Base-by-base conservation (phyloP, 2,888 invertebrate genomes). In the Hydraecia micacea region DNA sequence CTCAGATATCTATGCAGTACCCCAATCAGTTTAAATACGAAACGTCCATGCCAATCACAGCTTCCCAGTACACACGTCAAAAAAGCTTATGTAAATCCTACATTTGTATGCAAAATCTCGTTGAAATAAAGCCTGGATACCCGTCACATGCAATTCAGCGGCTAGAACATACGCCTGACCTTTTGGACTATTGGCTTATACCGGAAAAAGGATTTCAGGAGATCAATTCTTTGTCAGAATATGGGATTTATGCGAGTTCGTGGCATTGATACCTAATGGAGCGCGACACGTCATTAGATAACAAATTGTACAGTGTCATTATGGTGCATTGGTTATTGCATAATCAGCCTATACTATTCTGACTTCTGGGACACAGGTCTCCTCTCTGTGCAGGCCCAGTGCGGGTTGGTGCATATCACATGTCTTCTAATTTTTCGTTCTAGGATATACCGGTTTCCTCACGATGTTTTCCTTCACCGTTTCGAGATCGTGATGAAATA, bases 121-220 rank as follows among this genome's bases (percentile, higher is more conserved):
- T 73, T 65, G 70, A 68, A 13, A 36, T 36, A 55, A 66, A 74
- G 36, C 66, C 55, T 72, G 21, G 3, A 70, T 15, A 15, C 6
- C 52, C 28, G 60, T 25, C 52, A 52, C 32, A 49, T 66, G 28
- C 28, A 63, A 73, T 84, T 71, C 18, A 63, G 70, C 15, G 42
- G 73, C 70, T 76, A 62, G n/a, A 72, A 62, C 70, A 65, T 46
- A 49, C 18, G n/a, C 36, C 39, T 70, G 80, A 83, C 84, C 60
- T 83, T 75, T 72, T 0, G 13, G n/a, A 36, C 18, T 58, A 60
- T 77, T 28, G 67, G 65, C 72, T 70, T 2, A 42, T n/a, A 25
- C 36, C 15, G 39, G 49, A n/a, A 66, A 72, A 25, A 55, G 78
- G 85, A 74, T 74, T 84, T 76, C 13, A 52, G n/a, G 4, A 36